Evolutionary conservation across 2,888 invertebrate genomes (phyloP), one percentile per base, ranked within the genome.

Genomic region (Synergus umbraculus): DNA sequence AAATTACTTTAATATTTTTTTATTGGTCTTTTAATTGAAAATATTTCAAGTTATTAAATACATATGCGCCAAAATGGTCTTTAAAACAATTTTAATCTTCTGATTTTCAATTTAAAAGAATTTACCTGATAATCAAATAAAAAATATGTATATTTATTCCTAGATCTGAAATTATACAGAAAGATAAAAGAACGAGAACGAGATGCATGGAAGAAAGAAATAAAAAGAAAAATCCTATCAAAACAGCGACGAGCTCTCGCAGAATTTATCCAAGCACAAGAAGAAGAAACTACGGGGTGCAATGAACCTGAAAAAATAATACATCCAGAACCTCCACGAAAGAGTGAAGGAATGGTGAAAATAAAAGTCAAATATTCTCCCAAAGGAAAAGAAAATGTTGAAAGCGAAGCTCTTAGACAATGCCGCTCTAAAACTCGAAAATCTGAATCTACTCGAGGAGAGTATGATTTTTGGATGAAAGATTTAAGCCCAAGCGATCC

Each of bases 151-250:
- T 22, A 29, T 15, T n/a, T 69, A 18, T 15, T 12, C n/a, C 2
- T 90, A 96, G 96, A 96, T 92, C 92, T 96, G 76, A 96, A 96
- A 89, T 94, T 90, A 44, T 89, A 91, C 15, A 84, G 89, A 60
- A 92, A 92, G 80, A 95, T 96, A 46, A 95, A 95, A 88, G 94
- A 95, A 89, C 89, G 93, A 13, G 92, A 93, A 85, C 92, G 91
- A 54, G 91, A 91, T 82, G 90, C 91, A 82, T 90, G 92, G 83
- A 90, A 88, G 76, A 88, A 88, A 85, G 87, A 88, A 85, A 90
- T 85, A 49, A 88, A 86, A 80, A 83, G 80, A 22, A 91, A 89
- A 81, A 87, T 91, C 77, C 80, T 88, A 43, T 77, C 58, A 0
- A 88, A 89, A 37, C 90, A 91, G 43, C 84, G 86, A 60, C 65